Evolutionary conservation across 2,888 invertebrate genomes (phyloP).

Genomic region (Meteorus colon): DNA sequence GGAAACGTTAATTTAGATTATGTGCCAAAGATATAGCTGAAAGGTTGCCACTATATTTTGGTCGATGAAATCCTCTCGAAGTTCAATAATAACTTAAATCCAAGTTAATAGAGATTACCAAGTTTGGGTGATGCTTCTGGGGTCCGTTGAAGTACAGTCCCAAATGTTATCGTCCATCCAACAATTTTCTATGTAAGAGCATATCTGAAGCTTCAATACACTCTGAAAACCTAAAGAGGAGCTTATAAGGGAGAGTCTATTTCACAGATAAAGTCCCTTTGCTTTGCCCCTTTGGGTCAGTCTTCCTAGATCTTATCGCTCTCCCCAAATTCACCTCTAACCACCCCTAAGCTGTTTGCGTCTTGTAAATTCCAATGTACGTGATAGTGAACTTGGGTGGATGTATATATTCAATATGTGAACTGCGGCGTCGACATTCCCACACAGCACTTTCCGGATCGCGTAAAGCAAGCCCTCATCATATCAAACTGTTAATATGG

Average conservation of each 20-base stretch:
- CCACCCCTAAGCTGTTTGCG: conserved; percentile 70
- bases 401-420: conserved; percentile 63
- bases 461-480: conserved; percentile 10
- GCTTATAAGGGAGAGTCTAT: conserved; percentile 19
- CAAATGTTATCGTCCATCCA: conserved; percentile 36
- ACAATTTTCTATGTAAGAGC: conserved; percentile 34
- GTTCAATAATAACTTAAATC: conserved; percentile 36
- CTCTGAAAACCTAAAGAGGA: conserved; percentile 29
- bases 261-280: conserved; percentile 21
- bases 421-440: conserved; percentile 57
- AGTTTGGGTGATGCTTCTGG: conserved; percentile 26
- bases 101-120: conserved; percentile 43
- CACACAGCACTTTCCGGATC: conserved; percentile 33
- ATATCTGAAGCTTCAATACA: conserved; percentile 4
- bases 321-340: conserved; percentile 53
- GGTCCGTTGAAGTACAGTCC: conserved; percentile 2
- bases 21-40: conserved; percentile 23
- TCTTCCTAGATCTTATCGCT: conserved; percentile 65
- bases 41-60: background rate
- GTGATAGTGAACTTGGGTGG: conserved; percentile 35
- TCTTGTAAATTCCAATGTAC: conserved; percentile 65
- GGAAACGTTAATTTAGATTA: conserved; percentile 57
- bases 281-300: conserved; percentile 37
- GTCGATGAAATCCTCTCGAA: conserved; percentile 24
- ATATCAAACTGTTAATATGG: background rate